phyloP scores from a whole-genome alignment of 2,797 vertebrate species.

The Melanogrammus aeglefinus region DNA sequence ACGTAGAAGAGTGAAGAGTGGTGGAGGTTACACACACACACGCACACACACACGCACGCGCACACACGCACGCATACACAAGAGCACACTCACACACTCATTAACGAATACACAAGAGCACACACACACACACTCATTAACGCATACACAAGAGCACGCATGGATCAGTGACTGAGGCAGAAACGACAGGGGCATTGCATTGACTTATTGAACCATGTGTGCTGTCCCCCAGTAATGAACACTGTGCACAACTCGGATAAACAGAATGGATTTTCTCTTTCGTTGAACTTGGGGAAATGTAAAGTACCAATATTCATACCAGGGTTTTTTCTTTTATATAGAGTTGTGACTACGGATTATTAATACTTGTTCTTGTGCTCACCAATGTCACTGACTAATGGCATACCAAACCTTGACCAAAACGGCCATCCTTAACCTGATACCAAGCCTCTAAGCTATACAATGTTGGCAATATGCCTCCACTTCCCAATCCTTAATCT shows the following conservation, averaged over 20 bases:
- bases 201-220: slow-evolving; percentile 26
- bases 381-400: too few species aligned
- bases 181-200: not conserved
- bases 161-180: not conserved
- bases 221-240: slow-evolving; percentile 23
- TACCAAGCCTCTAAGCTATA: not conserved
- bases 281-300: not conserved
- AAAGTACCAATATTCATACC: not conserved
- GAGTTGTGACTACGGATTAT: not conserved
- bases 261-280: not conserved
- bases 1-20: too few species aligned
- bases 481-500: too few species aligned
- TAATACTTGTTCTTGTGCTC: not conserved
- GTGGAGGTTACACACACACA: not conserved
- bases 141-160: not conserved
- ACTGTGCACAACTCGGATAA: not conserved
- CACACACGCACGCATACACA: not conserved
- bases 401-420: too few species aligned
- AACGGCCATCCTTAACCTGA: not conserved
- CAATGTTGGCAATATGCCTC: not conserved
- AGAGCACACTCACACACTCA: too few species aligned
- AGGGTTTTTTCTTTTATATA: not conserved
- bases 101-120: not conserved
- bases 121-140: too few species aligned
- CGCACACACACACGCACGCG: not conserved